Conservation (phyloP, 2,113 vertebrate genomes). For the Monarcha castaneiventris region DNA sequence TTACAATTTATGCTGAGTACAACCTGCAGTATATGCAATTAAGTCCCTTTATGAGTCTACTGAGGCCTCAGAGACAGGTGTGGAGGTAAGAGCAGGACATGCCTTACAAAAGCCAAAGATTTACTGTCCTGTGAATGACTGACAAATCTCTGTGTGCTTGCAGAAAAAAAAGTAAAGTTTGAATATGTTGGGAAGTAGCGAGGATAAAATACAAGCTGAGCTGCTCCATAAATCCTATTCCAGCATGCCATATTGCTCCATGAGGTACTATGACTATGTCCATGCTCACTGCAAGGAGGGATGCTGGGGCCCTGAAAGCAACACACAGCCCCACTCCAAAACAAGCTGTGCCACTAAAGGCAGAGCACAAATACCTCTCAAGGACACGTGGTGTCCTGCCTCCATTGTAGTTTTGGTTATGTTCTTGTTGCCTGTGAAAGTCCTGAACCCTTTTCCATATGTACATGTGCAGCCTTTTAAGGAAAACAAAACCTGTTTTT, state of each 20-base stretch:
- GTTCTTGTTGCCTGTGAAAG: neutral
- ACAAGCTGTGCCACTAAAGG: neutral
- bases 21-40: neutral
- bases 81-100: neutral
- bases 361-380: neutral
- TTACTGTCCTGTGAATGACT: neutral
- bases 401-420: neutral
- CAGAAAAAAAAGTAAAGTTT: neutral
- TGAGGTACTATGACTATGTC: neutral
- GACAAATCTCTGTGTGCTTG: neutral
- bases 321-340: rapidly evolving
- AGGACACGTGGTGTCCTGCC: neutral
- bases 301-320: neutral
- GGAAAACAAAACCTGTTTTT: neutral
- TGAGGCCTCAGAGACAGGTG: neutral
- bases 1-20: neutral
- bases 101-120: neutral
- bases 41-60: neutral
- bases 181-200: neutral
- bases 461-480: neutral
- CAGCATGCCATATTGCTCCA: rapidly evolving
- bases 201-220: neutral
- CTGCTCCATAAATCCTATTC: neutral
- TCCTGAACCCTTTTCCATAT: neutral
- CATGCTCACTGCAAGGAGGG: no score